These are phyloP conservation scores for Lasius platythorax DNA, from an alignment of 2,888 invertebrate species.

Conservation along the genomic window DNA sequence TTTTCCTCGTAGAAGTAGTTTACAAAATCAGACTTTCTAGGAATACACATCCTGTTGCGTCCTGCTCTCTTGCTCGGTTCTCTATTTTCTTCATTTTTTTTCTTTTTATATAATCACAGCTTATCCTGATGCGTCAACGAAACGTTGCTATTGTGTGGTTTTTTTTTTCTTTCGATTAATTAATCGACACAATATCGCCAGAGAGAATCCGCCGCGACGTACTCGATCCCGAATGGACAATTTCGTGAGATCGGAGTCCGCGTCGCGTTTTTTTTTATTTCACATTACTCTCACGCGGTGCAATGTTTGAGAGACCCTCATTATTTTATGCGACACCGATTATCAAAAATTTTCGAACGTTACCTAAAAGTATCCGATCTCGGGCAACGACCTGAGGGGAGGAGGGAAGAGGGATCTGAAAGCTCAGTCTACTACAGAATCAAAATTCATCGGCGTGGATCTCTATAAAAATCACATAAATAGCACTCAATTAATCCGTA, in stretches of 20 bases:
- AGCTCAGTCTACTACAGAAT: conserved; percentile 28
- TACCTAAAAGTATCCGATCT: conserved; percentile 5
- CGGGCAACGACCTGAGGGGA: background rate
- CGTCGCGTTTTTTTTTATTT: conserved; percentile 12
- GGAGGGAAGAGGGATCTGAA: conserved; percentile 13
- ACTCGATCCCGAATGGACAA: conserved; percentile 15
- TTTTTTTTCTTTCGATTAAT: conserved; percentile 43
- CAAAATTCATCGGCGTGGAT: conserved; percentile 24
- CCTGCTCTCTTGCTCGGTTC: conserved; percentile 45
- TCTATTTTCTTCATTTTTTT: conserved; percentile 38
- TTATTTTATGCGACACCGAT: conserved; percentile 23
- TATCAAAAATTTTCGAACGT: conserved; percentile 22
- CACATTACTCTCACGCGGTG: conserved; percentile 25
- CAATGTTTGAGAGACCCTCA: background rate
- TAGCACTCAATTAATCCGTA: conserved; percentile 34
- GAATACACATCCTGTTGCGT: conserved; percentile 73
- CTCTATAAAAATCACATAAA: conserved; percentile 39
- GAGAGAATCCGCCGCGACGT: conserved; percentile 31
- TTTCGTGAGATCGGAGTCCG: background rate
- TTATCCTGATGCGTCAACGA: conserved; percentile 79
- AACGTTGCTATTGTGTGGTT: conserved; percentile 66
- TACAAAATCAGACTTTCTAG: conserved; percentile 86
- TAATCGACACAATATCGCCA: conserved; percentile 32
- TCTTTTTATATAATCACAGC: conserved; percentile 83
- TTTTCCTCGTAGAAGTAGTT: conserved; percentile 80